Evolutionary conservation across 2,113 vertebrate species (phyloP).

Genomic region (Oreocharis arfaki): DNA sequence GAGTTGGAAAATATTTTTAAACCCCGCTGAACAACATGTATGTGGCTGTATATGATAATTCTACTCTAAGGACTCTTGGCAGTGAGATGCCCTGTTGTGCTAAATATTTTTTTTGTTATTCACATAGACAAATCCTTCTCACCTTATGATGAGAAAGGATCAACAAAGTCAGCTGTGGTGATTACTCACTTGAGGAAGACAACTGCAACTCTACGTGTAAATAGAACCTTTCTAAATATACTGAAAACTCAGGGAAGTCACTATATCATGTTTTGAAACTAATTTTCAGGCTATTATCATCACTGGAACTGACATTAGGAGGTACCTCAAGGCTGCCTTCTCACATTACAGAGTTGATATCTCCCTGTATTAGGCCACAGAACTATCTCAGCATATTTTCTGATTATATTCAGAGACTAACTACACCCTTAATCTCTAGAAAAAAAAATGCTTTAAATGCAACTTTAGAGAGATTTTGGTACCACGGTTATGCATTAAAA

Average conservation of each 20-base stretch:
- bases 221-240: background rate
- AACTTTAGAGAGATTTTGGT: background rate
- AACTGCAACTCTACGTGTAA: background rate
- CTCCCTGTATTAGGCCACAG: background rate
- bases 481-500: background rate
- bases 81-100: background rate
- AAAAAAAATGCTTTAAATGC: background rate
- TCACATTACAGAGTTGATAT: background rate
- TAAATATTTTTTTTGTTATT: background rate
- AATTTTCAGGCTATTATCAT: constrained; percentile 8
- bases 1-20: constrained; percentile 25
- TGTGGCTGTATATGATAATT: background rate
- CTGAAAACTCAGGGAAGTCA: background rate
- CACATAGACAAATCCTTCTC: background rate
- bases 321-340: background rate
- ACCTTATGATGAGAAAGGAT: background rate
- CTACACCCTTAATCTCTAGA: background rate
- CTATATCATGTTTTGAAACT: background rate
- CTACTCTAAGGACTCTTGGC: background rate
- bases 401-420: background rate
- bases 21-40: background rate
- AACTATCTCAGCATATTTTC: background rate
- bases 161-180: background rate
- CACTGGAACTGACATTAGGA: background rate
- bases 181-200: background rate